phyloP scores from a whole-genome alignment of 2,113 vertebrate genomes.

The Ciconia boyciana region DNA sequence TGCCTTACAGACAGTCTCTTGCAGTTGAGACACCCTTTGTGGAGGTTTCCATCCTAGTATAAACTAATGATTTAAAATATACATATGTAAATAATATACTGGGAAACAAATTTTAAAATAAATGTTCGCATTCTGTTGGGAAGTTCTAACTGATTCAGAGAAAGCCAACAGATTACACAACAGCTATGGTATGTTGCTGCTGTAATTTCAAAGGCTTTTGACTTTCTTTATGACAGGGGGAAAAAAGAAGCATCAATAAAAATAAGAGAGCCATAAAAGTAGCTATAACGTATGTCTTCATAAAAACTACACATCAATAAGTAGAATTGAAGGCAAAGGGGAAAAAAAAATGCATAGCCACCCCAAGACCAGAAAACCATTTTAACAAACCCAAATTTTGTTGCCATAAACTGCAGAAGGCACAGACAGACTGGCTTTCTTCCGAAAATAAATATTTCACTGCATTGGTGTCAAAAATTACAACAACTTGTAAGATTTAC shows the following conservation, averaged over 20 bases:
- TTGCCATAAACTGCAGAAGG: background rate
- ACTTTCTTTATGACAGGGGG: background rate
- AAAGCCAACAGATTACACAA: slow-evolving; percentile 66
- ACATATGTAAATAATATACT: background rate
- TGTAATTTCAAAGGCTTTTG: slow-evolving; percentile 50
- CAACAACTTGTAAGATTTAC: slow-evolving; percentile 4
- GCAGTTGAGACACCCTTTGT: background rate
- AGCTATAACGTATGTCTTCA: slow-evolving; percentile 22
- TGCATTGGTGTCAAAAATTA: slow-evolving; percentile 1
- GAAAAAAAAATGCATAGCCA: background rate
- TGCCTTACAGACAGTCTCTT: background rate
- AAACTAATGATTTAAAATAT: background rate
- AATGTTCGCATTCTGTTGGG: slow-evolving; percentile 41
- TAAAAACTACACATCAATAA: slow-evolving; percentile 37
- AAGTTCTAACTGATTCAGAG: slow-evolving; percentile 68
- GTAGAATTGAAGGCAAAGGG: background rate
- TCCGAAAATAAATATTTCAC: slow-evolving; percentile 8
- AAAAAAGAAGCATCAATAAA: slow-evolving; percentile 40
- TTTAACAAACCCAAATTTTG: background rate
- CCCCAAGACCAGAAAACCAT: background rate
- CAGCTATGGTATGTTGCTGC: slow-evolving; percentile 63
- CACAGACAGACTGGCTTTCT: background rate
- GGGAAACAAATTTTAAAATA: slow-evolving; percentile 6
- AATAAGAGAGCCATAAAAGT: slow-evolving; percentile 22
- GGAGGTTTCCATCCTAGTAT: background rate